Evolutionary conservation across 2,888 invertebrate genomes (phyloP), one percentile per base, ranked within the genome.

Genomic region (Stratiomys singularior): DNA sequence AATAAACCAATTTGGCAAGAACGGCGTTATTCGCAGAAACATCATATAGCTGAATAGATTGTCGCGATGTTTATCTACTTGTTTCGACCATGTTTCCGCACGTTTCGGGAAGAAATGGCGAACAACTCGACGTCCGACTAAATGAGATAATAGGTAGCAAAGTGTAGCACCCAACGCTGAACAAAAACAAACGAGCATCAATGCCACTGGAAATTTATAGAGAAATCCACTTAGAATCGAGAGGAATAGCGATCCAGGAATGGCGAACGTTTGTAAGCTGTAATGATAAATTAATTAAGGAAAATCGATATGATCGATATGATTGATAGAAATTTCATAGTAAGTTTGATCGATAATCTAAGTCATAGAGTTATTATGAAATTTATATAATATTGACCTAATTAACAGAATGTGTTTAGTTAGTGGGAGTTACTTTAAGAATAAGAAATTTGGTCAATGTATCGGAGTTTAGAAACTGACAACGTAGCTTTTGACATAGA

Each of bases 1-100:
- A 81, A 98, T 98, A 87, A 99, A 98, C 99, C 99, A 99, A 87
- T 99, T 99, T 7, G 99, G 99, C 83, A 99, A 89, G 85, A 99
- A 93, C 76, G 99, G 99, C 28, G 99, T 99, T 84, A 99, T 95
- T 82, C 99, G 91, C 82, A 99, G 89, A 87, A 99, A 99, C 84
- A 99, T 91, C 83, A 99, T 96, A 86, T 99, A 99, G 88, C 96
- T 96, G 79, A 99, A 90, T 81, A 99, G 89, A 86, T 98, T 93
- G 82, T 95, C 93, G 80, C 92, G 91, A 85, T 99, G 98, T 84
- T 93, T 94, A 58, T 91, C 88, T 78, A 98, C 96, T 86, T 94
- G 92, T 60, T 89, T 87, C 25, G 96, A 93, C 97, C 98, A 99
- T 81, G 93, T 89, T 64, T 90, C 90, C 0, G 97, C 96, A 86